These are phyloP conservation scores for Turnix velox DNA, from an alignment of 2,113 vertebrate genomes.

Conservation along the genomic window DNA sequence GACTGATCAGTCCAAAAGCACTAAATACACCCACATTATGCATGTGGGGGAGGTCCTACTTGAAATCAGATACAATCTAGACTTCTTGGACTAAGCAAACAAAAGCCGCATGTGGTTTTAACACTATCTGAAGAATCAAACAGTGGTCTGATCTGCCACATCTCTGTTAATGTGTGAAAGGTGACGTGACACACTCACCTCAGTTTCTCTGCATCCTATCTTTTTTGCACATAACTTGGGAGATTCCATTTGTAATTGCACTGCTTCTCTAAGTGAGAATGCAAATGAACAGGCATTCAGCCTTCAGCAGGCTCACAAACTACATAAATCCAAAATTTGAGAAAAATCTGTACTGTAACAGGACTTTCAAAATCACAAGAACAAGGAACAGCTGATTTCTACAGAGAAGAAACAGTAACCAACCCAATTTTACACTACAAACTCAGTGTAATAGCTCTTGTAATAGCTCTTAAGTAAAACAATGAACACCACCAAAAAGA, in stretches of 20 bases:
- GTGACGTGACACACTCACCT: fast-evolving
- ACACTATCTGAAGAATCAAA: not conserved
- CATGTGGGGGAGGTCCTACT: not conserved
- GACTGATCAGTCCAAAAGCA: not conserved
- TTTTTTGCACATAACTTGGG: not conserved
- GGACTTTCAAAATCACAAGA: not conserved
- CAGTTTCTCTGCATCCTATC: not conserved
- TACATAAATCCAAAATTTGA: not conserved
- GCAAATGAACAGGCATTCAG: not conserved
- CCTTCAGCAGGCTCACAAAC: not conserved
- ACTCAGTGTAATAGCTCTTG: not conserved
- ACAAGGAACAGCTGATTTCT: not conserved
- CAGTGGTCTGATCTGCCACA: not conserved
- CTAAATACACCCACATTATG: fast-evolving
- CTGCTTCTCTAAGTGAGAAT: not conserved
- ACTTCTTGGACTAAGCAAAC: not conserved
- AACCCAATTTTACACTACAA: not conserved
- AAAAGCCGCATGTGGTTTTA: not conserved
- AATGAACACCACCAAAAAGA: not conserved
- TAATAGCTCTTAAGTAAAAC: not conserved
- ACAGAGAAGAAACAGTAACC: not conserved
- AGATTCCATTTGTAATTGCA: not conserved
- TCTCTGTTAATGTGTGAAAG: not conserved
- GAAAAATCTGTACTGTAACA: not conserved
- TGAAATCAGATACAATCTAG: not conserved